These are phyloP conservation scores for Gymnoscopelus braueri DNA, from an alignment of 2,797 vertebrate genomes.

Conservation along the genomic window DNA sequence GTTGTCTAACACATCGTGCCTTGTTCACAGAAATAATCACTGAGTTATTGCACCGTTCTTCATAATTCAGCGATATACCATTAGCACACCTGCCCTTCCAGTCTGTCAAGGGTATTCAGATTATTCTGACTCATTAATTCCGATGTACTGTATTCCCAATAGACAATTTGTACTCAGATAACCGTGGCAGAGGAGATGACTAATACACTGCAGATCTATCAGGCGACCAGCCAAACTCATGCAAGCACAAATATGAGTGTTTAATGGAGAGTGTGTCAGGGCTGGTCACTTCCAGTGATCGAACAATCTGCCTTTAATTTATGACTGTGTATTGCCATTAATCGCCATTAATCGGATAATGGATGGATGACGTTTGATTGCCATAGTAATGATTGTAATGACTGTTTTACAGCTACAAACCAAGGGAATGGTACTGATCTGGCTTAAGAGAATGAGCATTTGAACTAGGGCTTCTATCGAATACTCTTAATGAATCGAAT, in stretches of 20 bases:
- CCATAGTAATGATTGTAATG: too few species aligned
- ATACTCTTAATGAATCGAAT: too few species aligned
- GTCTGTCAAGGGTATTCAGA: conserved; percentile 12
- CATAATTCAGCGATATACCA: too few species aligned
- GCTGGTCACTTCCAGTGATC: conserved; percentile 22
- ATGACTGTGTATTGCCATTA: neutral
- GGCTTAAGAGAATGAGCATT: too few species aligned
- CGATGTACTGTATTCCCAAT: conserved; percentile 23
- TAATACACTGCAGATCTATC: neutral
- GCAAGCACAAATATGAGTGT: neutral
- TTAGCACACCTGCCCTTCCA: neutral
- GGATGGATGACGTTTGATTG: too few species aligned
- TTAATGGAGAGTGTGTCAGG: conserved; percentile 15
- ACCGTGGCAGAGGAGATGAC: neutral
- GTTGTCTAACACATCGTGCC: neutral
- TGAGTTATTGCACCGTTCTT: too few species aligned
- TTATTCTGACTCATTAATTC: conserved; percentile 18
- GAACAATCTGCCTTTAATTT: conserved; percentile 15
- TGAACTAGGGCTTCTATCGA: too few species aligned
- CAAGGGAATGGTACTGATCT: too few species aligned
- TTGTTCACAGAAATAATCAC: neutral
- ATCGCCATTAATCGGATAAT: too few species aligned
- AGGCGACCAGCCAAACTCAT: neutral
- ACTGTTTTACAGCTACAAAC: too few species aligned
- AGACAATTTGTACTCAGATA: neutral